Evolutionary conservation across 2,888 invertebrate genomes (phyloP), one percentile per base, ranked within the genome.

Genomic region (Apodemia mormo): DNA sequence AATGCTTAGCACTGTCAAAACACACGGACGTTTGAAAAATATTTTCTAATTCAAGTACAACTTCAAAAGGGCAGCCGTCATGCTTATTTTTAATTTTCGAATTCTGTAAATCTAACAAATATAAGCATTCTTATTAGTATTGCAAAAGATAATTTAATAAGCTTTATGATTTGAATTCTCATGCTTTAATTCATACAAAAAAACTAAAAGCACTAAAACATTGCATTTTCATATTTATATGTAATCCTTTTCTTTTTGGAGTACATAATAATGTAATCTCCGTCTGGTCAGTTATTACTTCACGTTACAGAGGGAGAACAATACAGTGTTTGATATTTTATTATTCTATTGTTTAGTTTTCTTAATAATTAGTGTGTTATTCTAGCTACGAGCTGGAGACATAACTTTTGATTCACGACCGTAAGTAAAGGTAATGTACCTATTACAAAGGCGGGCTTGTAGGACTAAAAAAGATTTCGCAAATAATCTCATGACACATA

Each of bases 291-390:
- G 30, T 2, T 58, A 58, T 58, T 58, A 58, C 30, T 22, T 43
- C 12, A 45, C 9, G 45, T 45, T 10, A 30, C 30, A 30, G 56
- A 10, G 73, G 45, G 67, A 61, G 82, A 90, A 91, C 90, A 91
- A 90, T 90, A 83, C 86, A 80, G 78, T 81, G 78, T 85, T 90
- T 87, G 84, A 82, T 81, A 78, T 81, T 85, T 79, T 80, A 81
- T 77, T 77, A 71, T 65, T 71, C 78, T 73, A 81, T 81, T 81
- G 81, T 82, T 77, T 73, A 75, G 61, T 67, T 68, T 74, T 73
- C 70, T 74, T 71, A 45, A 65, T 49, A 69, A 73, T 71, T 68
- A 45, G 68, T 73, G 74, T 75, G 74, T 69, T 67, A 58, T 70
- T 68, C 64, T 71, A 68, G 66, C 54, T 69, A 49, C 68, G 61